Evolutionary conservation across 2,113 vertebrate species (phyloP), one percentile per base, ranked within the genome.

Genomic region (Mus musculus): DNA sequence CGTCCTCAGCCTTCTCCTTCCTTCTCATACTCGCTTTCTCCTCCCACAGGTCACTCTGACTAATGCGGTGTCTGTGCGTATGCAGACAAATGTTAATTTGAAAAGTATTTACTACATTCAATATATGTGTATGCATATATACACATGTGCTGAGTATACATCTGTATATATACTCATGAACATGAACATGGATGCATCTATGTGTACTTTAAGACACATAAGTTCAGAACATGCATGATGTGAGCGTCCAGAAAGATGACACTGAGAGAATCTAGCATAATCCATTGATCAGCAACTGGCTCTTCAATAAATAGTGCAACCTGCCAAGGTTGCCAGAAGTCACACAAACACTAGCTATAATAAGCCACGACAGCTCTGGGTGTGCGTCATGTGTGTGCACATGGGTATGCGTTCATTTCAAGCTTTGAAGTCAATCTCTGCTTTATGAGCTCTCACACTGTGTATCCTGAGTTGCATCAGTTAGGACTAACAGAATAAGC

Each of bases 101-200:
- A n/a, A n/a, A 84, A 84, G 63, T 65, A 86, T 89, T 20, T 89
- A 82, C 39, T 72, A 91, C 52, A 49, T 42, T 95, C 24, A 77
- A 0, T 67, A 11, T 22, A 6, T 61, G 5, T 77, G 14, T 39
- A 8, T 39, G 30, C 14, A 1, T 87, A 14, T 22, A 42, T 49
- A 17, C 28, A 28, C 56, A 2, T 78, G 20, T 67, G 28, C 33
- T 39, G 17, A 78, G n/a, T 84, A 56, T 30, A 14, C 65, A 61
- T 30, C 0, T 67, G 7, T 89, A 5, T 77, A 36, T 91, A n/a
- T 30, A 65, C 30, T 76, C 65, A 65, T 5, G 81, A 73, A 54
- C 10, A 56, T 5, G 72, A 11, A 20, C 3, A 56, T 61, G 19
- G 30, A 77, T 7, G 42, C 19, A 65, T 39, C 24, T 39, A 33